Evolutionary conservation across 2,888 invertebrate species (phyloP).

Genomic region (Octonoba sinensis): DNA sequence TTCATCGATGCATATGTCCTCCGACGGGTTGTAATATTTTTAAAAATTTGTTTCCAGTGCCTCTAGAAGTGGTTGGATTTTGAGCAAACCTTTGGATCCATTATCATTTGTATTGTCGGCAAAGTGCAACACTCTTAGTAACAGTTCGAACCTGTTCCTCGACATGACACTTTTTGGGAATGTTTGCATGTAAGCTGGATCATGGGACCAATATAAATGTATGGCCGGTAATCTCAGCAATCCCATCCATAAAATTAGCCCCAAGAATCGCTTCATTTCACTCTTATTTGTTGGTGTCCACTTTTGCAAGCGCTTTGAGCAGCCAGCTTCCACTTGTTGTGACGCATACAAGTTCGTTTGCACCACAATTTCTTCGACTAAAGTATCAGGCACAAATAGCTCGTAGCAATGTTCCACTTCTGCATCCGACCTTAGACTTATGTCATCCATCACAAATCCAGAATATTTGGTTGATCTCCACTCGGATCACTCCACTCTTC

Average conservation of each 20-base stretch:
- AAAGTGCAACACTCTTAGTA: slow-evolving; percentile 10
- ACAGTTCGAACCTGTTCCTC: slow-evolving; percentile 13
- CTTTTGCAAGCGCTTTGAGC: slow-evolving; percentile 1
- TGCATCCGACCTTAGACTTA: slow-evolving; percentile 7
- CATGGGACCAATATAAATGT: slow-evolving; percentile 11
- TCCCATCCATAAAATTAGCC: slow-evolving; percentile 14
- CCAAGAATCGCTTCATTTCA: slow-evolving; percentile 8
- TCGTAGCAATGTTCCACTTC: neutral
- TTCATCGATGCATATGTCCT: slow-evolving; percentile 14
- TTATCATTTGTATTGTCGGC: slow-evolving; percentile 1
- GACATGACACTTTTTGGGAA: slow-evolving; percentile 9
- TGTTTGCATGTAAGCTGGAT: slow-evolving; percentile 9
- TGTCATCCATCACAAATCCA: neutral
- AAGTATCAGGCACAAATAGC: slow-evolving; percentile 7
- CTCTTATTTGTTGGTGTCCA: slow-evolving; percentile 10
- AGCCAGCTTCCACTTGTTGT: slow-evolving; percentile 6
- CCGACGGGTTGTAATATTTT: slow-evolving; percentile 21
- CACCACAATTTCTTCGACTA: neutral
- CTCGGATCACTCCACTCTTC: slow-evolving; percentile 9
- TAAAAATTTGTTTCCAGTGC: neutral
- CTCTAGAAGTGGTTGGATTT: slow-evolving; percentile 28
- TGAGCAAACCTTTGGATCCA: slow-evolving; percentile 15
- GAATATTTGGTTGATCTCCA: neutral
- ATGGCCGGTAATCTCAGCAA: slow-evolving; percentile 8
- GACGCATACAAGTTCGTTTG: slow-evolving; percentile 15